Percentiles rank a stretch among this genome's conserved stretches.
These are phyloP conservation scores for Orchesella cincta DNA, from an alignment of 1,140 invertebrate genomes.

Conservation along the genomic window DNA sequence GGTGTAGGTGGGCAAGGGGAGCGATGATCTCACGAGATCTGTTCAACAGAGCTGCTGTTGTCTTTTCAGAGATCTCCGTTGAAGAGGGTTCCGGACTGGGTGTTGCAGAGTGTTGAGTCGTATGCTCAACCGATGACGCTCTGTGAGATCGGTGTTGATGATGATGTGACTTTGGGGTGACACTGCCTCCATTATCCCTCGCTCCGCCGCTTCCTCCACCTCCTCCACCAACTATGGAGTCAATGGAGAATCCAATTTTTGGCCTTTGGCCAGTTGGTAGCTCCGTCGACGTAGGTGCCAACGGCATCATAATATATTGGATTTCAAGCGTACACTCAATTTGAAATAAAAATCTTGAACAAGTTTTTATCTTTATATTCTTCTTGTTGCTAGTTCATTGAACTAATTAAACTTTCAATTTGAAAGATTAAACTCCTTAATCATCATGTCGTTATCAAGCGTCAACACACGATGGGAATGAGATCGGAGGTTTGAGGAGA, in stretches of 20 bases:
- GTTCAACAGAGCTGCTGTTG: background rate
- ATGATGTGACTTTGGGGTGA: background rate
- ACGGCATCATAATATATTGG: slow-evolving; percentile 77
- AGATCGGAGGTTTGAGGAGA: no score
- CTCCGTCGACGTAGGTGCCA: slow-evolving; percentile 82
- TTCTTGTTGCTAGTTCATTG: no score
- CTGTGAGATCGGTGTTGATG: slow-evolving; percentile 9
- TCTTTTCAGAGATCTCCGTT: slow-evolving; percentile 14
- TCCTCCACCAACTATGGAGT: slow-evolving; percentile 82
- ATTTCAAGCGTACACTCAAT: no score
- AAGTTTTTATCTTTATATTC: no score
- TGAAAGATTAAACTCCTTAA: no score
- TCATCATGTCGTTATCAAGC: no score
- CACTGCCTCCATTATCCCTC: background rate
- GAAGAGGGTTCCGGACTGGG: background rate
- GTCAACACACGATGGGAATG: no score
- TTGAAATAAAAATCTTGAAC: no score
- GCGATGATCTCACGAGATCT: background rate
- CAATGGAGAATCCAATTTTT: slow-evolving; percentile 92
- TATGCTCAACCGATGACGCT: background rate
- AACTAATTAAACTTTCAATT: no score
- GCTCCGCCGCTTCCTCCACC: slow-evolving; percentile 18
- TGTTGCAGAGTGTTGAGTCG: no score
- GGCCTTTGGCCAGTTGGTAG: slow-evolving; percentile 77
- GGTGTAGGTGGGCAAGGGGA: slow-evolving; percentile 14